A percentile compares a stretch with the other conserved stretches of the same genome.
These are phyloP conservation scores for Botia kubotai DNA, from an alignment of 2,797 vertebrate genomes.

Conservation along the genomic window DNA sequence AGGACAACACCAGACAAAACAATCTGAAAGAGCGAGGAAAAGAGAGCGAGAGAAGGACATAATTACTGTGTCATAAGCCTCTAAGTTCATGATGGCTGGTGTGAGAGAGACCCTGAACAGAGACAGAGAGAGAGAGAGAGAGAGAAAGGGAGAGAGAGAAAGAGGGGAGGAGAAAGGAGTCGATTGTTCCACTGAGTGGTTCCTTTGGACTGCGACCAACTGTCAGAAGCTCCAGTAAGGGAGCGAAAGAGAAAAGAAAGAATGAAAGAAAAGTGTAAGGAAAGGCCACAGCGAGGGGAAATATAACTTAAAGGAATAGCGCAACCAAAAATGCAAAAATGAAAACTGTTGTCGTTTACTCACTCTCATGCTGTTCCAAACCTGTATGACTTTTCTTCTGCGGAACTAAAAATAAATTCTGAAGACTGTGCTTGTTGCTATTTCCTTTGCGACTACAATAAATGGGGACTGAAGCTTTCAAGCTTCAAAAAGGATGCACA, in stretches of 20 bases:
- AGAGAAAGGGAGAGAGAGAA: slow-evolving; percentile 46
- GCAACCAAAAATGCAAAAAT: slow-evolving; percentile 2
- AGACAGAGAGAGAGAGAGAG: slow-evolving; percentile 63
- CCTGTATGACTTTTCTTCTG: background rate
- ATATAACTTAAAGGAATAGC: slow-evolving; percentile 5
- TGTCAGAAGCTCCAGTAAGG: slow-evolving; percentile 57
- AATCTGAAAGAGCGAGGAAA: slow-evolving; percentile 66
- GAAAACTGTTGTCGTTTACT: background rate
- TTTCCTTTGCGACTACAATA: background rate
- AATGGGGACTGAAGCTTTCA: background rate
- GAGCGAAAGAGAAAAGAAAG: slow-evolving; percentile 55
- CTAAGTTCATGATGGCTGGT: slow-evolving; percentile 46
- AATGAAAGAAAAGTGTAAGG: slow-evolving; percentile 52
- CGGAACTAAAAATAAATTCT: background rate
- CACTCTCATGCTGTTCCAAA: background rate
- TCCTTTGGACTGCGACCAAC: slow-evolving; percentile 72
- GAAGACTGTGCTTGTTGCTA: background rate
- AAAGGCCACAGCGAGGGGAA: slow-evolving; percentile 11
- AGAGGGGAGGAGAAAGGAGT: slow-evolving; percentile 58
- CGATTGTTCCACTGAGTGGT: slow-evolving; percentile 75
- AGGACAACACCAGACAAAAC: slow-evolving; percentile 70
- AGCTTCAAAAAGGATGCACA: background rate
- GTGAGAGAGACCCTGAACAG: slow-evolving; percentile 55
- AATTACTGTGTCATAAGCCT: slow-evolving; percentile 59
- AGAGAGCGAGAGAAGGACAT: slow-evolving; percentile 25